Percentiles rank a stretch among this genome's conserved stretches.
These are phyloP conservation scores for Paramormyrops kingsleyae DNA, from an alignment of 2,113 vertebrate species.

Conservation along the genomic window DNA sequence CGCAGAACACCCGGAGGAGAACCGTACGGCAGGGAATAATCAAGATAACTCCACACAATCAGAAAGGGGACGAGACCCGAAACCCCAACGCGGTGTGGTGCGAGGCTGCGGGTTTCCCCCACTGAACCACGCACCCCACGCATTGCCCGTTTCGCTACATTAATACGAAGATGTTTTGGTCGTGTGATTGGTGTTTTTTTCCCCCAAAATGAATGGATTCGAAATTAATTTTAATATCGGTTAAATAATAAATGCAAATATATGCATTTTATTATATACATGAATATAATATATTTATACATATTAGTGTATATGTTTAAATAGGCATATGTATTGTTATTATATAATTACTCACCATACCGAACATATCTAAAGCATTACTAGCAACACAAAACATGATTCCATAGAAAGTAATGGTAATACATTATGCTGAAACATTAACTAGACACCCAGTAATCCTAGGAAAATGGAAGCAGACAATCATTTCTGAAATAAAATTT, in stretches of 20 bases:
- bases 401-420: not conserved
- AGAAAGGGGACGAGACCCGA: not conserved
- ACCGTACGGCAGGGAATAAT: not conserved
- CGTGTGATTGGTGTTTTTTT: not conserved
- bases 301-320: not conserved
- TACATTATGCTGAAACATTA: not conserved
- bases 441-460: not conserved
- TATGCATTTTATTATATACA: not conserved
- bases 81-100: not conserved
- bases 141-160: not conserved
- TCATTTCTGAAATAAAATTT: not conserved
- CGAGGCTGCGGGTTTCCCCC: not conserved
- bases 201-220: not conserved
- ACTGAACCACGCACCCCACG: not conserved
- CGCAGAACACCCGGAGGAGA: not conserved
- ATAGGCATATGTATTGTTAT: not conserved
- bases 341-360: not conserved
- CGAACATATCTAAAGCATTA: not conserved
- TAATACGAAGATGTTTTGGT: not conserved
- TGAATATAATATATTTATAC: not conserved
- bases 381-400: not conserved
- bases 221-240: not conserved
- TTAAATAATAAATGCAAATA: not conserved
- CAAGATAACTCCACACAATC: not conserved
- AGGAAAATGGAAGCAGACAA: not conserved